phyloP scores from a whole-genome alignment of 2,888 invertebrate species.

The Mactromeris polynyma region DNA sequence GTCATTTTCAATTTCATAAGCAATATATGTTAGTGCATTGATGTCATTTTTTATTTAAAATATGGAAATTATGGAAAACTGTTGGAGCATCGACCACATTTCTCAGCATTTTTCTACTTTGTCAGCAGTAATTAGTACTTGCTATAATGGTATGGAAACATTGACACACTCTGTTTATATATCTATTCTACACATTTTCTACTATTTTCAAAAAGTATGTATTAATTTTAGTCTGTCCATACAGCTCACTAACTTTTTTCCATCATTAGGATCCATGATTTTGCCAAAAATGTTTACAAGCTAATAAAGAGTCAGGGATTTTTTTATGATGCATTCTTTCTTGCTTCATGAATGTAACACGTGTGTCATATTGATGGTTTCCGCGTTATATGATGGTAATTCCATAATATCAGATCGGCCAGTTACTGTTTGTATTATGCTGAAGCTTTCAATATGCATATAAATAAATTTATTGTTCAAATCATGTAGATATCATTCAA shows the following conservation, averaged over 20 bases:
- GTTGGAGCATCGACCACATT: too few species aligned
- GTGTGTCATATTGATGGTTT: background rate
- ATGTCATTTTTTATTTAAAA: too few species aligned
- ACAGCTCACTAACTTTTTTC: background rate
- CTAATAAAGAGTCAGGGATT: slow-evolving; percentile 2
- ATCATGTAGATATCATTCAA: background rate
- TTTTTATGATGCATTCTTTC: background rate
- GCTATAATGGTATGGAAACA: too few species aligned
- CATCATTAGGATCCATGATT: background rate
- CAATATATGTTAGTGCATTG: too few species aligned
- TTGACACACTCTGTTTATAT: too few species aligned
- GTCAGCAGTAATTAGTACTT: too few species aligned
- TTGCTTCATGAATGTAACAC: background rate
- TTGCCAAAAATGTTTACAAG: background rate
- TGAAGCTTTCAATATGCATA: background rate
- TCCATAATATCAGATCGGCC: background rate
- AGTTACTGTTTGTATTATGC: background rate
- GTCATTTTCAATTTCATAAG: too few species aligned
- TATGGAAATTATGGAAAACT: too few species aligned
- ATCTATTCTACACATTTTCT: background rate
- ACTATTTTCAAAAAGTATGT: background rate
- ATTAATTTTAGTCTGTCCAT: background rate
- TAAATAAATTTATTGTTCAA: background rate
- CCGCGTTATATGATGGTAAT: background rate
- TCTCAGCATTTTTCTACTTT: background rate